phyloP scores from a whole-genome alignment of 2,113 vertebrate species.

The Carassius carassius region DNA sequence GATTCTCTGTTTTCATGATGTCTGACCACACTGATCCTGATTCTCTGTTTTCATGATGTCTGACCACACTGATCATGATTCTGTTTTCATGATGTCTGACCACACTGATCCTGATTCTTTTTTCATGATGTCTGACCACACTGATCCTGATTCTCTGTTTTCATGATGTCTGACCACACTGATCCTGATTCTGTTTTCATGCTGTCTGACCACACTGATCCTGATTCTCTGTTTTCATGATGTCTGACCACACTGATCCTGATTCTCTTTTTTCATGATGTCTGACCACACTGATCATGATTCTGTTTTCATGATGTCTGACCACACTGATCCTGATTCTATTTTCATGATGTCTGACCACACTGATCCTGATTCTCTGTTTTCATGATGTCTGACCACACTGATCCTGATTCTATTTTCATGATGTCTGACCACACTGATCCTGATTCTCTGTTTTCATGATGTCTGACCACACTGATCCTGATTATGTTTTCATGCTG shows the following conservation, averaged over 20 bases:
- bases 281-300: too few species aligned
- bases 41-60: not conserved
- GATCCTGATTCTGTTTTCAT: not conserved
- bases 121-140: not conserved
- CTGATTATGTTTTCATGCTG: too few species aligned
- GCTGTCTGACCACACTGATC: not conserved
- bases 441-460: not conserved
- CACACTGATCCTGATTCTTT: not conserved
- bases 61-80: not conserved
- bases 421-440: not conserved
- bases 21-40: not conserved
- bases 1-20: not conserved
- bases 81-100: too few species aligned
- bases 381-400: not conserved
- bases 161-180: not conserved
- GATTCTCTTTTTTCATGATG: conserved; percentile 68
- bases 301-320: too few species aligned
- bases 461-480: not conserved
- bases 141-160: not conserved
- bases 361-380: not conserved
- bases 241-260: not conserved
- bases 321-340: not conserved
- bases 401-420: not conserved
- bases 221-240: not conserved
- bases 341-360: not conserved